Percentiles rank a stretch among this genome's conserved stretches.
Conservation (phyloP, 1,140 invertebrate genomes). For the Drosophila punjabiensis region DNA sequence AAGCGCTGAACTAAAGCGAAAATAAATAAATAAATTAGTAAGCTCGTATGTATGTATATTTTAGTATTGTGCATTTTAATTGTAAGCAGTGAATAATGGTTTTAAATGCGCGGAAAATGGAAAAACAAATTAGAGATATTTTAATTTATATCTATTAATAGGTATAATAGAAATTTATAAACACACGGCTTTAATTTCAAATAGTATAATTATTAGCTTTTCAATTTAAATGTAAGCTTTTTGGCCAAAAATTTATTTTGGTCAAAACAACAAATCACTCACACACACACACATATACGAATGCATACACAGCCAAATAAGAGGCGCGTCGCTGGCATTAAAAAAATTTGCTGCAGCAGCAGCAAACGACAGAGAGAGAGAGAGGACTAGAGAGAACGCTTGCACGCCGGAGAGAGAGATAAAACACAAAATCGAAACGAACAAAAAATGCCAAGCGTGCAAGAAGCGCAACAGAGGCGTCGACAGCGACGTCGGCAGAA, state of each 20-base stretch:
- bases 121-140: not conserved
- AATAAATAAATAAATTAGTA: conserved; percentile 45
- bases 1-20: conserved; percentile 45
- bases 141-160: not conserved
- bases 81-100: conserved; percentile 4
- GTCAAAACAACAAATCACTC: conserved; percentile 69
- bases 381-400: conserved; percentile 1
- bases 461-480: conserved; percentile 51
- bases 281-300: conserved; percentile 8
- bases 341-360: conserved; percentile 71
- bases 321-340: conserved; percentile 59
- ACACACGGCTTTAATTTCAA: not conserved
- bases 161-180: not conserved
- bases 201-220: conserved; percentile 19
- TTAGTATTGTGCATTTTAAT: conserved; percentile 19
- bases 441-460: conserved; percentile 53
- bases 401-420: conserved; percentile 22
- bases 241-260: conserved; percentile 63
- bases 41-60: not conserved
- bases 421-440: conserved; percentile 53
- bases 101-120: not conserved
- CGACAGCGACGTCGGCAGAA: conserved; percentile 32
- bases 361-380: conserved; percentile 33
- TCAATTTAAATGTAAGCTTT: conserved; percentile 49
- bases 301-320: conserved; percentile 21